phyloP scores from a whole-genome alignment of 2,888 invertebrate species.

The Clitarchus hookeri region DNA sequence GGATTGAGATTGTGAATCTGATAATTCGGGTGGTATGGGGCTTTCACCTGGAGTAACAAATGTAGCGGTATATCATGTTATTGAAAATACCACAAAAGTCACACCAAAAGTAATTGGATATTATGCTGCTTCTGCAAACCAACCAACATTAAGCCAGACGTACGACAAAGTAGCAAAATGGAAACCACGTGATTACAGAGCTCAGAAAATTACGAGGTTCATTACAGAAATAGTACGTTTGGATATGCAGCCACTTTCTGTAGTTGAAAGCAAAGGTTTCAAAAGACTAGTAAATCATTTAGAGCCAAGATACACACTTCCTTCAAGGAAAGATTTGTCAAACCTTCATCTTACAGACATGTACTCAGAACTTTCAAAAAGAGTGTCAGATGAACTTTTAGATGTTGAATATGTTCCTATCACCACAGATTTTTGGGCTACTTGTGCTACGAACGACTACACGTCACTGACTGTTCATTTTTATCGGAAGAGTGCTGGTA shows the following conservation, averaged over 20 bases:
- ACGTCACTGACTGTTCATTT: background rate
- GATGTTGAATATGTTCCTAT: background rate
- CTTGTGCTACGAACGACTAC: background rate
- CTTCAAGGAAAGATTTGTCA: too few relatives aligned
- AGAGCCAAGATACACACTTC: background rate
- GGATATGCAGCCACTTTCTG: too few relatives aligned
- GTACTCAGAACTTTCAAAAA: too few relatives aligned
- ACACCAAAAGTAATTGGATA: background rate
- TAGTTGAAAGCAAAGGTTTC: background rate
- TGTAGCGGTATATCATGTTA: too few relatives aligned
- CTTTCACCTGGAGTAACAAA: too few relatives aligned
- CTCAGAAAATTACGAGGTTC: background rate
- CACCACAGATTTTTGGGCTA: background rate
- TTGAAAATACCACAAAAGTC: too few relatives aligned
- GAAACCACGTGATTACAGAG: background rate
- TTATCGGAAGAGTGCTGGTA: background rate
- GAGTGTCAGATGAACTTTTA: too few relatives aligned
- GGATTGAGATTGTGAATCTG: too few relatives aligned
- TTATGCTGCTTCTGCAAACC: too few relatives aligned
- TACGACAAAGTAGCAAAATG: background rate
- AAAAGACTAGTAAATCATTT: background rate
- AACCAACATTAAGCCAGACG: too few relatives aligned
- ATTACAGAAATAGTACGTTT: background rate
- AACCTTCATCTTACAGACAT: too few relatives aligned
- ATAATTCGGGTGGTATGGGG: too few relatives aligned